These are phyloP conservation scores for Lepeophtheirus nordmannii DNA, from an alignment of 2,888 invertebrate genomes.

Conservation along the genomic window DNA sequence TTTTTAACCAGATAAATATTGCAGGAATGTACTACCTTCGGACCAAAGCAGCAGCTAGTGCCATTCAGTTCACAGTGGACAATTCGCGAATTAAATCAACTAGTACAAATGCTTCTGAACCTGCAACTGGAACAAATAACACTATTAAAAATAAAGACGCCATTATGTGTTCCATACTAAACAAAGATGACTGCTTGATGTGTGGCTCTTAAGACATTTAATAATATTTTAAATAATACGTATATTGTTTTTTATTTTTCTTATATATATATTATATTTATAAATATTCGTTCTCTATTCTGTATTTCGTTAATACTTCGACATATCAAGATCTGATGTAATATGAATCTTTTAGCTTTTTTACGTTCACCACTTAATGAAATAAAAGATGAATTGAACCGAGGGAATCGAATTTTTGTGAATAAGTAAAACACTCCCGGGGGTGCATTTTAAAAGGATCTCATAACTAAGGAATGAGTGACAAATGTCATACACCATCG, in stretches of 20 bases:
- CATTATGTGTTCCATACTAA: constrained; percentile 68
- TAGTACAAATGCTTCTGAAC: constrained; percentile 22
- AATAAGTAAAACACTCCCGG: too few species aligned
- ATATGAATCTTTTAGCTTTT: too few species aligned
- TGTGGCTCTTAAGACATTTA: constrained; percentile 54
- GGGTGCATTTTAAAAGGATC: too few species aligned
- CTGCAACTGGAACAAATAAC: constrained; percentile 28
- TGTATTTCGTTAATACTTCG: too few species aligned
- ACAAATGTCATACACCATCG: neutral
- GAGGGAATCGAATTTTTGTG: too few species aligned
- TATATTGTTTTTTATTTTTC: neutral
- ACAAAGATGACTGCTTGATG: constrained; percentile 71
- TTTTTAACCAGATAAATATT: neutral
- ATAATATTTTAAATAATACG: neutral
- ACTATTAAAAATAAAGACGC: constrained; percentile 49
- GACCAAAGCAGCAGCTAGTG: constrained; percentile 87
- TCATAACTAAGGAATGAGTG: neutral
- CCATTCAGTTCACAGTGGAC: constrained; percentile 95
- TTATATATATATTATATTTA: neutral
- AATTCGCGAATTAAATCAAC: constrained; percentile 47
- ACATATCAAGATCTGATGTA: too few species aligned
- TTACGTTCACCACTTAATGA: too few species aligned
- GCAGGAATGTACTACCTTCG: constrained; percentile 91
- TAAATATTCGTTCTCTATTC: neutral
- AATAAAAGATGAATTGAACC: too few species aligned